Evolutionary conservation across 2,888 invertebrate species (phyloP).

Genomic region (Alentia gelatinosa): DNA sequence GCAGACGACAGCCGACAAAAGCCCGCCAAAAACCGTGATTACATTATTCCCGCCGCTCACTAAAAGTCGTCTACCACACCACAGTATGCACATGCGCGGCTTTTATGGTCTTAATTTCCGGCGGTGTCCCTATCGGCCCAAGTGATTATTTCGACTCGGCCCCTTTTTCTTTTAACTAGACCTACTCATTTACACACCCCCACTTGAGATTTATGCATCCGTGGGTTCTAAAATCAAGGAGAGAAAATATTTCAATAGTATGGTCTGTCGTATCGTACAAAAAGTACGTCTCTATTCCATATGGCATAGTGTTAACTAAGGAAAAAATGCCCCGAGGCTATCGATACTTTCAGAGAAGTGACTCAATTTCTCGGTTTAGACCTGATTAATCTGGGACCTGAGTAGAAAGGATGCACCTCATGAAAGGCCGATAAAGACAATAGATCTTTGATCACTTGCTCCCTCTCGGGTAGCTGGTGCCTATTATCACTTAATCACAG

Average conservation of each 20-base stretch:
- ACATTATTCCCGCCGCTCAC: conserved; percentile 33
- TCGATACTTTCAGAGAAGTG: too few species aligned
- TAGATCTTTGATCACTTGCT: background rate
- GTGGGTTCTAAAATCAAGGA: too few species aligned
- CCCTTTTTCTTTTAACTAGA: background rate
- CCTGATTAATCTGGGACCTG: background rate
- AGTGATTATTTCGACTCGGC: background rate
- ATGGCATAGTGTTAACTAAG: too few species aligned
- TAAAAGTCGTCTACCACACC: background rate
- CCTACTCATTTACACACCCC: too few species aligned
- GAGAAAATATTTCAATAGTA: too few species aligned
- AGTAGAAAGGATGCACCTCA: background rate
- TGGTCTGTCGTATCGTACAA: too few species aligned
- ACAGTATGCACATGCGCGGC: conserved; percentile 8
- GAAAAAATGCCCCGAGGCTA: too few species aligned
- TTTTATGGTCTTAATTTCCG: conserved; percentile 39
- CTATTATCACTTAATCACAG: background rate
- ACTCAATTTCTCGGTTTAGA: background rate
- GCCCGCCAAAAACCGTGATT: background rate
- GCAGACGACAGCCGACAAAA: background rate
- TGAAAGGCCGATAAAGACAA: background rate
- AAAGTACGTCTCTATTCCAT: too few species aligned
- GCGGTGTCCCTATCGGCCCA: background rate
- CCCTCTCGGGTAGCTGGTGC: background rate
- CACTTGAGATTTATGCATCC: too few species aligned